Conservation (phyloP, 1,140 invertebrate genomes). For the Ridgeia piscesae region DNA sequence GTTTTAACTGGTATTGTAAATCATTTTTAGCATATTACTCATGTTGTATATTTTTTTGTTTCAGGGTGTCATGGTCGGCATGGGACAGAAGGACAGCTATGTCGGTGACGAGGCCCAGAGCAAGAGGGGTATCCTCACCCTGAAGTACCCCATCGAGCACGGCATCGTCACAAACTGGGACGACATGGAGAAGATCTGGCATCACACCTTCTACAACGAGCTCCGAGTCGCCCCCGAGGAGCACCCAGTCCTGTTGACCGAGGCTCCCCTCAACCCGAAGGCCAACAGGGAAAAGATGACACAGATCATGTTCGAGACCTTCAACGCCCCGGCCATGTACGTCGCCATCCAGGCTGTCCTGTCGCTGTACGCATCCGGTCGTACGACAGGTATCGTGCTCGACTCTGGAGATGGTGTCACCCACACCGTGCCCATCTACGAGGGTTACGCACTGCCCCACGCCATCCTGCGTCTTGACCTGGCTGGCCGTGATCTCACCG, state of each 20-base stretch:
- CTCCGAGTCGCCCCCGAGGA: constrained; percentile 78
- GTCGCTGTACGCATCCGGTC: constrained; percentile 88
- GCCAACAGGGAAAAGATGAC: constrained; percentile 58
- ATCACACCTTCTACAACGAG: constrained; percentile 70
- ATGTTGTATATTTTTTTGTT: background rate
- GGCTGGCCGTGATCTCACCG: constrained; percentile 92
- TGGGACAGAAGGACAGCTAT: constrained; percentile 80
- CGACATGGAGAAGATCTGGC: constrained; percentile 66
- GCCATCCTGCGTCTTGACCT: constrained; percentile 88
- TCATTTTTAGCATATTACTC: background rate
- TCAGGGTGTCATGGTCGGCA: constrained; percentile 36
- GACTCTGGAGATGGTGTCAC: constrained; percentile 93
- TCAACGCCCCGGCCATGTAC: constrained; percentile 92
- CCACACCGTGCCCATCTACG: constrained; percentile 88
- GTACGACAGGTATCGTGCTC: constrained; percentile 92
- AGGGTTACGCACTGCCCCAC: constrained; percentile 73
- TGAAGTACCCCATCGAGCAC: constrained; percentile 65
- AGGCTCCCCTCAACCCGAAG: constrained; percentile 81
- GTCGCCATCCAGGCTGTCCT: constrained; percentile 90
- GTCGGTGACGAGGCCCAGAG: constrained; percentile 96
- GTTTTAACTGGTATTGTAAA: background rate
- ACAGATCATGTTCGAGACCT: constrained; percentile 62
- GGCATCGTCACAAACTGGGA: constrained; percentile 96
- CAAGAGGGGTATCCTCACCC: constrained; percentile 74
- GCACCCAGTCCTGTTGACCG: constrained; percentile 87